phyloP scores from a whole-genome alignment of 2,797 vertebrate species.

The Fistularia tabacaria region DNA sequence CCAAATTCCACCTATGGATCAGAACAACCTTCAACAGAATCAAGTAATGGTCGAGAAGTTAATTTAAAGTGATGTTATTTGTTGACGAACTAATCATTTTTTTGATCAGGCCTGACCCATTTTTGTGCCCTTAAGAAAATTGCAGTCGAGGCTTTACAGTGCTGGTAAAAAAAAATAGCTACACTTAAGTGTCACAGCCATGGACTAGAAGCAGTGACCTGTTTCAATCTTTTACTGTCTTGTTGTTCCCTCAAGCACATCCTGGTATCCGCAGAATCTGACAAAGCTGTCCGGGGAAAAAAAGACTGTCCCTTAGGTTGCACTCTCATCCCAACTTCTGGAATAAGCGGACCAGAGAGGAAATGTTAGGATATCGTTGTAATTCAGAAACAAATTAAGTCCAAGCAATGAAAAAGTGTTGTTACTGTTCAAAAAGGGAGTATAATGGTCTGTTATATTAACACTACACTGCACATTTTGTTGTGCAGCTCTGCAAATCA shows the following conservation, averaged over 20 bases:
- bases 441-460: too few species aligned
- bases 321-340: not conserved
- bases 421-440: not conserved
- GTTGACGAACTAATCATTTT: constrained; percentile 11
- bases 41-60: constrained; percentile 15
- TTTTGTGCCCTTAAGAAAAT: constrained; percentile 10
- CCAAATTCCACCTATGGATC: not conserved
- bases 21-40: constrained; percentile 11
- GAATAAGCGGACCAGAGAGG: not conserved
- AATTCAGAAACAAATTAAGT: too few species aligned
- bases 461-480: too few species aligned
- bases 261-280: constrained; percentile 18
- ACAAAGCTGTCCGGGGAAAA: constrained; percentile 16
- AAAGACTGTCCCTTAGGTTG: constrained; percentile 2
- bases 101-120: constrained; percentile 21
- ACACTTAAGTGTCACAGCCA: constrained; percentile 13
- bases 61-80: constrained; percentile 23
- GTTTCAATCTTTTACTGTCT: constrained; percentile 21
- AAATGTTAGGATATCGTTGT: too few species aligned
- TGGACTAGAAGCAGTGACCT: constrained; percentile 21
- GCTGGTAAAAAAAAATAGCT: not conserved
- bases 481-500: too few species aligned
- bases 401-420: not conserved
- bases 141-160: not conserved
- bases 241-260: constrained; percentile 12